phyloP scores from a whole-genome alignment of 2,113 vertebrate genomes.

The Cynocephalus volans region DNA sequence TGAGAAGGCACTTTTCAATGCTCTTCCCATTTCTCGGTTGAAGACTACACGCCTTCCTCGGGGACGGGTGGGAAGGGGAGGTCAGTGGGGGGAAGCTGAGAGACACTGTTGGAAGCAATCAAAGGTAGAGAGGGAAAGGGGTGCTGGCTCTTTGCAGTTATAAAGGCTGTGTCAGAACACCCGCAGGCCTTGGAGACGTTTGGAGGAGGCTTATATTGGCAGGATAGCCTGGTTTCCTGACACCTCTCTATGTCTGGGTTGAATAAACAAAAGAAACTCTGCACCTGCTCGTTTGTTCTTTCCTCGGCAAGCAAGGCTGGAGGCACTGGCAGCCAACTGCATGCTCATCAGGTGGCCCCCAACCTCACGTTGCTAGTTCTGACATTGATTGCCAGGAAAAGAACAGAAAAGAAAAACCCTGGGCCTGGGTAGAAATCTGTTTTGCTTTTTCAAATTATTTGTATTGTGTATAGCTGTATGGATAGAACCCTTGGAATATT shows the following conservation, averaged over 20 bases:
- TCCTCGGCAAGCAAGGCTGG: background rate
- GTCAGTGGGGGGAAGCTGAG: background rate
- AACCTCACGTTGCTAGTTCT: background rate
- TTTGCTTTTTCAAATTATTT: conserved; percentile 16
- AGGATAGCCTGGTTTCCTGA: conserved; percentile 30
- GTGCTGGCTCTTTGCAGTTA: background rate
- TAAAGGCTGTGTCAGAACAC: background rate
- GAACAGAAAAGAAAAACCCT: background rate
- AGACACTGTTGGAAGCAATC: background rate
- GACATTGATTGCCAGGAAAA: background rate
- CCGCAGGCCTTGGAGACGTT: background rate
- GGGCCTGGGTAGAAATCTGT: background rate
- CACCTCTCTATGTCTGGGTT: background rate
- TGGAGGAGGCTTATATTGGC: background rate
- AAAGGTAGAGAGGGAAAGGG: background rate
- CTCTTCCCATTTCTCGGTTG: background rate
- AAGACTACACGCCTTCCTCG: background rate
- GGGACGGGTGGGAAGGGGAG: background rate
- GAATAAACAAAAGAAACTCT: conserved; percentile 1
- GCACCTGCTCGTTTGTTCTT: conserved; percentile 64
- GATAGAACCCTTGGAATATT: conserved; percentile 30
- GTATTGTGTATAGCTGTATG: background rate
- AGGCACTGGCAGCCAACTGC: background rate
- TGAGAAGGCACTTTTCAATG: background rate
- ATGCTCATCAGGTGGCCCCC: background rate